Evolutionary conservation across 1,140 invertebrate species (phyloP).

Genomic region (Sarcophaga peregrina): DNA sequence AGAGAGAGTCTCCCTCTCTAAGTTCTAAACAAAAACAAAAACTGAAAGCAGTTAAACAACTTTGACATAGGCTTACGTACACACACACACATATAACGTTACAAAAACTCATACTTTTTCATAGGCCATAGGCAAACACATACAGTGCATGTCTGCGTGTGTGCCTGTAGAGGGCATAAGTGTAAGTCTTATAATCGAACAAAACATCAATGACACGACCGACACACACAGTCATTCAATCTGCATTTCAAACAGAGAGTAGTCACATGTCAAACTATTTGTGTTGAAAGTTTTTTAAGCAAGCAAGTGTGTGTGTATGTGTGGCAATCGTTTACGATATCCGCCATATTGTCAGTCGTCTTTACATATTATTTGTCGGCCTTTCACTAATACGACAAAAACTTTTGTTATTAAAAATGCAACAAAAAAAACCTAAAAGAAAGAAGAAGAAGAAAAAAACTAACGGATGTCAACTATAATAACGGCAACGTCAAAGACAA

Average conservation of each 20-base stretch:
- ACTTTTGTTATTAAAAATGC: not conserved
- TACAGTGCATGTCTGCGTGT: not conserved
- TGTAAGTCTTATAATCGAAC: not conserved
- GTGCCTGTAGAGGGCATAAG: not conserved
- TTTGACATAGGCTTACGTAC: too few species aligned
- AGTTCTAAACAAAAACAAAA: not conserved
- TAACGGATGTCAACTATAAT: not conserved
- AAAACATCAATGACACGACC: constrained; percentile 26
- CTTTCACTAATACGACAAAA: constrained; percentile 14
- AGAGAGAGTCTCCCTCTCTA: too few species aligned
- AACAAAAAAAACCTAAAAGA: not conserved
- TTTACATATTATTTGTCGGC: constrained; percentile 34
- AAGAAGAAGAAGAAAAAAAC: not conserved
- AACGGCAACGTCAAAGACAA: not conserved
- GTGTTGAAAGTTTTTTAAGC: not conserved
- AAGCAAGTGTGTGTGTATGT: constrained; percentile 2
- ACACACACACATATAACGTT: not conserved
- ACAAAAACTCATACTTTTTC: too few species aligned
- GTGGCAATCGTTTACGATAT: constrained; percentile 36
- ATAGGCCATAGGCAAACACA: not conserved
- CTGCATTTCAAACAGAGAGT: not conserved
- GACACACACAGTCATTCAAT: constrained; percentile 6
- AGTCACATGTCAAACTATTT: not conserved
- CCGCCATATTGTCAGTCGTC: constrained; percentile 39
- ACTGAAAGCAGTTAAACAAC: not conserved